Evolutionary conservation across 2,113 vertebrate genomes (phyloP).

Genomic region (Apistogramma diplotaenia): DNA sequence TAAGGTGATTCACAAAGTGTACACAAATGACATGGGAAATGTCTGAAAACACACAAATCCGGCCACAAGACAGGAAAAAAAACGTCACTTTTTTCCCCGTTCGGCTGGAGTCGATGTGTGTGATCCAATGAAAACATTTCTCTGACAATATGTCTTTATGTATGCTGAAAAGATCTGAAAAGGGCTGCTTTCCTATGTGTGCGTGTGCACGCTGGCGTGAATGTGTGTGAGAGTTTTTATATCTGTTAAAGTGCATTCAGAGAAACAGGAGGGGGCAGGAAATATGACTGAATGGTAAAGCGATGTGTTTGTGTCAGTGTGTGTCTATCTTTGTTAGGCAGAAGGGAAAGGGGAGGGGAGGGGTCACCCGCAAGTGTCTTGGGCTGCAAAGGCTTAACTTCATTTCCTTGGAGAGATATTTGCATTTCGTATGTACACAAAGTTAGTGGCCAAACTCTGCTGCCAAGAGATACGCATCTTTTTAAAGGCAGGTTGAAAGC

Average conservation of each 20-base stretch:
- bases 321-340: constrained; percentile 25
- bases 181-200: constrained; percentile 16
- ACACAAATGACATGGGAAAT: constrained; percentile 25
- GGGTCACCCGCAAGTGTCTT: constrained; percentile 35
- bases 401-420: constrained; percentile 59
- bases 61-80: neutral
- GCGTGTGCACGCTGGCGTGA: neutral
- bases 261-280: constrained; percentile 67
- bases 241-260: constrained; percentile 63
- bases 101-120: constrained; percentile 24
- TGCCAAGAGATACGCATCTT: constrained; percentile 24
- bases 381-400: constrained; percentile 53
- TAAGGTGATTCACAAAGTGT: constrained; percentile 41
- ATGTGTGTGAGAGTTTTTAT: constrained; percentile 44
- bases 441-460: constrained; percentile 29
- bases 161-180: constrained; percentile 42
- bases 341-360: constrained; percentile 6
- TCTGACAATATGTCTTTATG: constrained; percentile 56
- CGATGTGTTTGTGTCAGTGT: constrained; percentile 44
- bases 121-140: constrained; percentile 53
- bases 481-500: constrained; percentile 1
- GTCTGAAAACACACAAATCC: constrained; percentile 11
- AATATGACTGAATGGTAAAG: constrained; percentile 69
- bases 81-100: neutral
- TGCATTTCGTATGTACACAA: constrained; percentile 58